Evolutionary conservation across 1,140 invertebrate species (phyloP).

Genomic region (Drosophila sp.): DNA sequence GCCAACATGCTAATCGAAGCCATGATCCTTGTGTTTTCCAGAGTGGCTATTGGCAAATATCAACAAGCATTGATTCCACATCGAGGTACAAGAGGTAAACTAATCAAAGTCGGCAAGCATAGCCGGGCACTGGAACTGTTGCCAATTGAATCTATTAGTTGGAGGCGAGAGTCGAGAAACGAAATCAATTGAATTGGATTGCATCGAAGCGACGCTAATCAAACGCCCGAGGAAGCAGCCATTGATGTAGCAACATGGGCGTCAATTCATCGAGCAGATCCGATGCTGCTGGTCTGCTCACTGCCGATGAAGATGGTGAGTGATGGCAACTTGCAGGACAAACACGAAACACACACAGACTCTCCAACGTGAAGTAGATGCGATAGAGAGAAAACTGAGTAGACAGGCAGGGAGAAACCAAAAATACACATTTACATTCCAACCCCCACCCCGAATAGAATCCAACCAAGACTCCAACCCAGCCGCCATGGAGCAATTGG

Average conservation of each 20-base stretch:
- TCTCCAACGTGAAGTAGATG: background rate
- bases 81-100: background rate
- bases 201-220: conserved; percentile 1
- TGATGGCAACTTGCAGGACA: background rate
- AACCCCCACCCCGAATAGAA: conserved; percentile 1
- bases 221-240: conserved; percentile 27
- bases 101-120: background rate
- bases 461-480: background rate
- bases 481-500: conserved; percentile 54
- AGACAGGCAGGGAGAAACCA: conserved; percentile 21
- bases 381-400: conserved; percentile 31
- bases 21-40: background rate
- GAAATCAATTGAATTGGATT: conserved; percentile 25
- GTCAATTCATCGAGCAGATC: conserved; percentile 81
- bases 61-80: background rate
- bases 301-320: conserved; percentile 77
- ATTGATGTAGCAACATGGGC: conserved; percentile 78
- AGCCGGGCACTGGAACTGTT: background rate
- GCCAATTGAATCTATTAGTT: background rate
- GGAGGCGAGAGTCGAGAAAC: background rate
- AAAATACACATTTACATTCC: conserved; percentile 28
- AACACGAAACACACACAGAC: background rate
- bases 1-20: background rate
- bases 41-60: background rate
- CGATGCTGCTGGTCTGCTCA: conserved; percentile 75